Percentiles rank a stretch among this genome's conserved stretches.
phyloP scores from a whole-genome alignment of 2,888 invertebrate species.

The Rhogogaster chlorosoma region DNA sequence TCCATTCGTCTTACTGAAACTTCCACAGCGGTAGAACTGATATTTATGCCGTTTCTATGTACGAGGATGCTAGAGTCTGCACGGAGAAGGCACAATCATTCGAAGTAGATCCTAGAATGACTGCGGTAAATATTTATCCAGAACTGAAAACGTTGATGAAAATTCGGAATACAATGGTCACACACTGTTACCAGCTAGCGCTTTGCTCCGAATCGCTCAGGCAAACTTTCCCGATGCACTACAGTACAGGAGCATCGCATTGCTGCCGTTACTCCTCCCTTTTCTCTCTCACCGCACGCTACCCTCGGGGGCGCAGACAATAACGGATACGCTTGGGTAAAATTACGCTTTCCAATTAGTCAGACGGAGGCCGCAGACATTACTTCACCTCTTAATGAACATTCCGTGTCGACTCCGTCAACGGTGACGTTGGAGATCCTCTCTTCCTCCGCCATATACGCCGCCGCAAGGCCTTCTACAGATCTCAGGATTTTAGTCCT shows the following conservation, averaged over 20 bases:
- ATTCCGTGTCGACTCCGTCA: constrained; percentile 52
- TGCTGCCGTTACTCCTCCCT: not conserved
- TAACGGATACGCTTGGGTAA: constrained; percentile 59
- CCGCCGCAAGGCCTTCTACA: not conserved
- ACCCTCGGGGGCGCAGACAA: constrained; percentile 39
- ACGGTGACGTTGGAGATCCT: constrained; percentile 41
- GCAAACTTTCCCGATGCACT: constrained; percentile 9
- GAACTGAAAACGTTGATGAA: not conserved
- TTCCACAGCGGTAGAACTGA: not conserved
- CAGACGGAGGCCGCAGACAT: constrained; percentile 63
- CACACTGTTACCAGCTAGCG: not conserved
- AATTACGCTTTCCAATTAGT: constrained; percentile 73
- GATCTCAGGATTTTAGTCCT: not conserved
- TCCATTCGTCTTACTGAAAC: not conserved
- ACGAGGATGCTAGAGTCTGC: not conserved
- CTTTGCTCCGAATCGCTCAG: constrained; percentile 29
- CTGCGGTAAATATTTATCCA: not conserved
- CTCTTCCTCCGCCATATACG: not conserved
- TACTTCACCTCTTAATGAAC: constrained; percentile 56
- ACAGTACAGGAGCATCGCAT: constrained; percentile 25
- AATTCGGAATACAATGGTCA: constrained; percentile 25
- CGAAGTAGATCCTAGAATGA: not conserved
- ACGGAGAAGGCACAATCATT: not conserved
- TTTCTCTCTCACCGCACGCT: not conserved
- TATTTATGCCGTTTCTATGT: not conserved